Evolutionary conservation across 2,113 vertebrate genomes (phyloP).

Genomic region (Aegithalos caudatus): DNA sequence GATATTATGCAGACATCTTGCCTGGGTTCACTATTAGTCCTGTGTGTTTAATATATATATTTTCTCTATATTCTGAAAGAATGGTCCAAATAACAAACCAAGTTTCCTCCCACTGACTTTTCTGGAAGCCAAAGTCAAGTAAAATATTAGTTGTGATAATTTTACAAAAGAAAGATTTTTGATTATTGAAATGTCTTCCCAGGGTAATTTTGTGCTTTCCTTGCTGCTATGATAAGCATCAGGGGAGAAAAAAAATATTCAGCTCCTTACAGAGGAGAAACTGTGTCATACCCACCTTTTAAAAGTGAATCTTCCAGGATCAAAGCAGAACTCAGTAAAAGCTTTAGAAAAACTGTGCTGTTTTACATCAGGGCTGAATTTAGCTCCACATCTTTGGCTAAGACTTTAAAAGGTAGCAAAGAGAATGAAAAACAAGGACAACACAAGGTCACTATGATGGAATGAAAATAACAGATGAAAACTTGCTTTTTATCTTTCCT

Average conservation of each 20-base stretch:
- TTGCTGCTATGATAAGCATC: conserved; percentile 30
- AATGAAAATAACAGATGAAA: not conserved
- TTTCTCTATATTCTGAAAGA: not conserved
- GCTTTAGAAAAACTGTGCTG: conserved; percentile 39
- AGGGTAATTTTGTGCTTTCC: conserved; percentile 21
- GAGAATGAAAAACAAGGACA: conserved; percentile 35
- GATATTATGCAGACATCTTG: not conserved
- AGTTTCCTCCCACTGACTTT: conserved; percentile 6
- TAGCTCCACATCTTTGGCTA: conserved; percentile 29
- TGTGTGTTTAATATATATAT: not conserved
- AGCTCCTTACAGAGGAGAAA: conserved; percentile 30
- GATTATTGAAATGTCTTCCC: conserved; percentile 25
- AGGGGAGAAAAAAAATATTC: not conserved
- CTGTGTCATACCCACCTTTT: conserved; percentile 50
- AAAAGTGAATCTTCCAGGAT: conserved; percentile 42
- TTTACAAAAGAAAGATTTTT: conserved; percentile 5
- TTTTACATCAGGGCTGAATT: conserved; percentile 63
- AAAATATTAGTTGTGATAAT: conserved; percentile 14
- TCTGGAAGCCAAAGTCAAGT: not conserved
- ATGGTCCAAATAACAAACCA: not conserved
- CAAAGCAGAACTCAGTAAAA: conserved; percentile 38
- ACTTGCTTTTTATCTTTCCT: not conserved
- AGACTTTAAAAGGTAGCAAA: conserved; percentile 44
- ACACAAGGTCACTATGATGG: conserved; percentile 38
- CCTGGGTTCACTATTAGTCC: not conserved